A percentile compares a stretch with the other conserved stretches of the same genome.
Conservation (phyloP, 2,113 vertebrate species). For the Aplodontia rufa region DNA sequence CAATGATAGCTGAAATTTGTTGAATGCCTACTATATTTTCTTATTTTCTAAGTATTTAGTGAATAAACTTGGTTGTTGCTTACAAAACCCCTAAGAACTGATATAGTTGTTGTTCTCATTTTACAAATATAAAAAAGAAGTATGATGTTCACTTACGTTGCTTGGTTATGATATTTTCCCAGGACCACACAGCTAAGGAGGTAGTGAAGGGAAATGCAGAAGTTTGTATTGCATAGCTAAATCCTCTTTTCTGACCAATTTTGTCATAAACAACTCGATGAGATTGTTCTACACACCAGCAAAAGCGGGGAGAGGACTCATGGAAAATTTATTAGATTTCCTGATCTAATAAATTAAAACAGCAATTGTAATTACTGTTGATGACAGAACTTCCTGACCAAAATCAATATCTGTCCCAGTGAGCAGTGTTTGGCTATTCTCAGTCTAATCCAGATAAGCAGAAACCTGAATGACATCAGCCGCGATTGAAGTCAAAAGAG, state of each 20-base stretch:
- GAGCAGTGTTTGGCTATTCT: constrained; percentile 64
- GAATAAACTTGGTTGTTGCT: constrained; percentile 4
- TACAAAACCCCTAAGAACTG: neutral
- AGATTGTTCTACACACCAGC: constrained; percentile 30
- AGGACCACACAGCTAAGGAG: neutral
- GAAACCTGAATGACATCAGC: constrained; percentile 62
- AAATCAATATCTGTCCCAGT: constrained; percentile 69
- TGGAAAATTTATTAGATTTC: constrained; percentile 75
- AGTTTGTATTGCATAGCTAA: neutral
- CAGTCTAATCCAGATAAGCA: constrained; percentile 65
- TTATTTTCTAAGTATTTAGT: constrained; percentile 1
- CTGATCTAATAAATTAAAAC: constrained; percentile 75
- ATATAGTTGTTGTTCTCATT: neutral
- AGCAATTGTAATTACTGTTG: constrained; percentile 64
- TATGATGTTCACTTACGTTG: neutral
- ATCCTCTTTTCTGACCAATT: neutral
- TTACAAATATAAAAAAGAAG: neutral
- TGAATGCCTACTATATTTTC: neutral
- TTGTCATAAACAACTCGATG: constrained; percentile 38
- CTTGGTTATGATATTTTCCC: neutral
- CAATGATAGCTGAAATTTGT: neutral
- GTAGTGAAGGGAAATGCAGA: neutral
- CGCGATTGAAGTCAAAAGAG: neutral
- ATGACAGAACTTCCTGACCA: constrained; percentile 68
- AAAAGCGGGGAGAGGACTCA: constrained; percentile 42